Percentiles rank a stretch among this genome's conserved stretches.
These are phyloP conservation scores for Idaea straminata DNA, from an alignment of 2,888 invertebrate species.

Conservation along the genomic window DNA sequence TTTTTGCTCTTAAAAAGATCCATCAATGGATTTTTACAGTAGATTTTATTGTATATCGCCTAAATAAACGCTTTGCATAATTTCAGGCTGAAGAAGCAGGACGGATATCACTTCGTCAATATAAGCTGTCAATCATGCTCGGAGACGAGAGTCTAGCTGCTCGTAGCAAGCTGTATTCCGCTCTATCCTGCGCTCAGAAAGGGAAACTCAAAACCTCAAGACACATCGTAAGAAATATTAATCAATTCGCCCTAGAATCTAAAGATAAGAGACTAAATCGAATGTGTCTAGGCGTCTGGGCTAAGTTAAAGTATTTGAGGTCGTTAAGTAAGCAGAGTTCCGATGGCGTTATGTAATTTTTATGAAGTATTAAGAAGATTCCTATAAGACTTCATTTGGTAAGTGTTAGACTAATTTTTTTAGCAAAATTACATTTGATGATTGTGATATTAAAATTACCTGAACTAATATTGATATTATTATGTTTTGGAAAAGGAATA, in stretches of 20 bases:
- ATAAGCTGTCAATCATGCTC: slow-evolving; percentile 88
- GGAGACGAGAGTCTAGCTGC: slow-evolving; percentile 91
- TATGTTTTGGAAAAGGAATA: too few species aligned
- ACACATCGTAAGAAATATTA: slow-evolving; percentile 76
- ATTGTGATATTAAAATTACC: too few species aligned
- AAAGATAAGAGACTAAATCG: slow-evolving; percentile 84
- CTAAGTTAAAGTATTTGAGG: slow-evolving; percentile 84
- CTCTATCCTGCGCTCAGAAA: slow-evolving; percentile 92
- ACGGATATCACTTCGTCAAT: slow-evolving; percentile 91
- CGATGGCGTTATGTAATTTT: neutral
- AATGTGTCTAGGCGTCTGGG: slow-evolving; percentile 94
- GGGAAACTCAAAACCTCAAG: slow-evolving; percentile 83
- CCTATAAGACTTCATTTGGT: too few species aligned
- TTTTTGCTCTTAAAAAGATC: too few species aligned
- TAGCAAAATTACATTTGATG: too few species aligned
- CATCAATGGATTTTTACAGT: too few species aligned
- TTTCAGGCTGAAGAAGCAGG: slow-evolving; percentile 92
- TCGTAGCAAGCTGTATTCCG: slow-evolving; percentile 91
- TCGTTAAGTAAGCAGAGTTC: slow-evolving; percentile 9
- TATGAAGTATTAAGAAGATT: too few species aligned
- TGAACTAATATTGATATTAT: too few species aligned
- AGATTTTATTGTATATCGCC: too few species aligned
- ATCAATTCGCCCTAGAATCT: slow-evolving; percentile 56
- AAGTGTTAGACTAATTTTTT: too few species aligned
- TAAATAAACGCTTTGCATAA: neutral